These are phyloP conservation scores for Amphiprion ocellaris DNA, from an alignment of 2,113 vertebrate species.

Conservation along the genomic window DNA sequence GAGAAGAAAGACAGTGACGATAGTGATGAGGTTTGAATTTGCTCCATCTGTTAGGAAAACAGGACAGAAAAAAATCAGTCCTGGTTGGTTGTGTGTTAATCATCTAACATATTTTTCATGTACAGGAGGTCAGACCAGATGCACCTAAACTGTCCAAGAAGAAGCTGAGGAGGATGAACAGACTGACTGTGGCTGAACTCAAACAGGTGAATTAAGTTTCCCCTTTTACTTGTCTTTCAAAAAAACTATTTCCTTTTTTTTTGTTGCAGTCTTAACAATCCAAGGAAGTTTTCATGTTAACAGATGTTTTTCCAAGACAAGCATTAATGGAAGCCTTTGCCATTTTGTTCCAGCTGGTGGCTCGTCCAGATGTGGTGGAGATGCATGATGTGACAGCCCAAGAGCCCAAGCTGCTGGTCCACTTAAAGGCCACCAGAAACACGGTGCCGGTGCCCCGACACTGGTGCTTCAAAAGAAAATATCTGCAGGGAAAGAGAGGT, in stretches of 20 bases:
- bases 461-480: slow-evolving; percentile 87
- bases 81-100: not conserved
- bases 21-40: slow-evolving; percentile 83
- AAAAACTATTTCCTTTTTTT: not conserved
- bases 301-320: not conserved
- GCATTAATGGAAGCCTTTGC: not conserved
- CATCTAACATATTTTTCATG: not conserved
- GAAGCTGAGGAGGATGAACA: slow-evolving; percentile 94
- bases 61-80: not conserved
- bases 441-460: slow-evolving; percentile 92
- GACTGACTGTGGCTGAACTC: slow-evolving; percentile 94
- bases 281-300: too few species aligned
- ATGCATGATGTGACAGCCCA: slow-evolving; percentile 96
- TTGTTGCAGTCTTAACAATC: too few species aligned
- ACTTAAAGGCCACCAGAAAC: slow-evolving; percentile 94
- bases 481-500: slow-evolving; percentile 93
- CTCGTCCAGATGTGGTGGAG: slow-evolving; percentile 94
- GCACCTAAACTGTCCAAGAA: slow-evolving; percentile 95
- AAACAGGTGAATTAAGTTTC: slow-evolving; percentile 88
- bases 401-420: slow-evolving; percentile 94
- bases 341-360: slow-evolving; percentile 86
- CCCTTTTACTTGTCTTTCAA: not conserved
- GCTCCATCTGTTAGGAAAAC: slow-evolving; percentile 27
- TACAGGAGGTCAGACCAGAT: slow-evolving; percentile 88
- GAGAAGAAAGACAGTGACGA: slow-evolving; percentile 91